Conservation (phyloP, 1,140 invertebrate species). For the Caenorhabditis latens region DNA sequence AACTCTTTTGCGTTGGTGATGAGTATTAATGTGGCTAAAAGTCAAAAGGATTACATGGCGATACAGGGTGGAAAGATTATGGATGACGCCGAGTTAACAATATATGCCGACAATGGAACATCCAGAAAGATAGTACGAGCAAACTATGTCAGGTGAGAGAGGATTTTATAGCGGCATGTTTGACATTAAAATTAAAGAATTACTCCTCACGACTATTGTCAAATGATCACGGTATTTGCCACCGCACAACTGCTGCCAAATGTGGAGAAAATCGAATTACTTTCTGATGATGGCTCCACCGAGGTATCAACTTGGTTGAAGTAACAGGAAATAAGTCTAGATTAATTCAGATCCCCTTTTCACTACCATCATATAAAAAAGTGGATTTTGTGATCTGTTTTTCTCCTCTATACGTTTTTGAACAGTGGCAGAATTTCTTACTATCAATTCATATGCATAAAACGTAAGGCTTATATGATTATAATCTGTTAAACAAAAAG, state of each 20-base stretch:
- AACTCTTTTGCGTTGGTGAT: slow-evolving; percentile 7
- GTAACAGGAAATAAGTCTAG: too few species aligned
- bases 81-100: neutral
- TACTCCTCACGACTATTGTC: slow-evolving; percentile 48
- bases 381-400: slow-evolving; percentile 16
- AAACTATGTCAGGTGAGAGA: neutral
- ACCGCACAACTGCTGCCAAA: slow-evolving; percentile 11
- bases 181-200: slow-evolving; percentile 23
- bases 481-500: neutral
- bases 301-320: neutral
- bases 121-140: neutral
- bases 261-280: neutral
- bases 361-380: neutral
- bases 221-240: slow-evolving; percentile 24
- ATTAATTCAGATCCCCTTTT: neutral
- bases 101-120: neutral
- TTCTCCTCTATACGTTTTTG: slow-evolving; percentile 35
- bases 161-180: neutral
- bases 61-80: neutral
- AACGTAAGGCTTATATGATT: neutral
- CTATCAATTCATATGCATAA: slow-evolving; percentile 37
- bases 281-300: neutral
- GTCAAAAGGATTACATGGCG: neutral
- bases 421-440: slow-evolving; percentile 51
- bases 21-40: neutral